These are phyloP conservation scores for Ophthalmolycus amberensis DNA, from an alignment of 2,113 vertebrate species.

Conservation along the genomic window DNA sequence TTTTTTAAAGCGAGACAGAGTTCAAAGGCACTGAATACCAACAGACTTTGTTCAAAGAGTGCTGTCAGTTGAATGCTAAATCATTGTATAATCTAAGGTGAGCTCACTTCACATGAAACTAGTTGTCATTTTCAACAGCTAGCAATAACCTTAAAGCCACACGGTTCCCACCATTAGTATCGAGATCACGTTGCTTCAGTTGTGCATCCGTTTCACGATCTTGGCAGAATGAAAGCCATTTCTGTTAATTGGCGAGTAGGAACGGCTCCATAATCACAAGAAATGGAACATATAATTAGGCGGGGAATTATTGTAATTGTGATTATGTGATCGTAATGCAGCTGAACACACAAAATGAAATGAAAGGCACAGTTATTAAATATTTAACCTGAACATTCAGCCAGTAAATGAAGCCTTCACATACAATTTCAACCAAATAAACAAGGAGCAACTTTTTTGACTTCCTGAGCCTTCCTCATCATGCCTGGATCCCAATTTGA, in stretches of 20 bases:
- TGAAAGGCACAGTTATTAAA: conserved; percentile 15
- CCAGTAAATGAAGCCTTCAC: neutral
- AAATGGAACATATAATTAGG: conserved; percentile 21
- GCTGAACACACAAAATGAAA: conserved; percentile 14
- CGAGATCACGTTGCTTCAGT: neutral
- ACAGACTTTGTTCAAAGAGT: no score
- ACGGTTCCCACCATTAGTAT: neutral
- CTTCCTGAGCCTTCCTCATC: neutral
- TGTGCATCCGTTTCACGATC: neutral
- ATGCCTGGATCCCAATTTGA: neutral
- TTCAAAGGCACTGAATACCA: no score
- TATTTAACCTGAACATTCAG: conserved; percentile 27
- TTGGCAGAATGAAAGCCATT: neutral
- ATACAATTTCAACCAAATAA: conserved; percentile 10
- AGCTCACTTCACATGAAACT: neutral
- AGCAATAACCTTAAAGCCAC: neutral
- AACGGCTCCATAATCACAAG: conserved; percentile 11
- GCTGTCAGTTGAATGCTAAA: no score
- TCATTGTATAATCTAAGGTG: neutral
- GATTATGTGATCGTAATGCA: conserved; percentile 8
- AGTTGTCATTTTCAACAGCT: neutral
- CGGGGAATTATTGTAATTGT: conserved; percentile 22
- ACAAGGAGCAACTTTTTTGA: conserved; percentile 3
- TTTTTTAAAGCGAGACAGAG: no score
- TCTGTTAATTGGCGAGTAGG: neutral